Evolutionary conservation across 2,888 invertebrate genomes (phyloP), one percentile per base, ranked within the genome.

Genomic region (Teleiodes luculella): DNA sequence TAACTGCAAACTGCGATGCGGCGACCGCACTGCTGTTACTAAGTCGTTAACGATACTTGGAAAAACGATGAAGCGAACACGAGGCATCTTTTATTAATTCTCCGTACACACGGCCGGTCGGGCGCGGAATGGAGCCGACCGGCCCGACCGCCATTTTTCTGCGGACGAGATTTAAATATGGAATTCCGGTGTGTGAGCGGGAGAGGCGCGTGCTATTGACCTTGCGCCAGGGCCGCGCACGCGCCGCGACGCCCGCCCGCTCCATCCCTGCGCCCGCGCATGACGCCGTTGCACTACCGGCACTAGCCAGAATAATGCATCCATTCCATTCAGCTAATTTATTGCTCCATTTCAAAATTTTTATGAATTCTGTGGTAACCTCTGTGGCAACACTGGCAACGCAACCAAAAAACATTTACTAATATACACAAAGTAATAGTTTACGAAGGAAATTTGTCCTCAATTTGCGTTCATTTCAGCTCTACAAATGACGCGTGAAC

Each of bases 131-230:
- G 86, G 74, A 86, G 81, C 74, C 77, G 76, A 82, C 82, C 83
- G 87, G 52, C 41, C 66, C 72, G 70, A 83, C 82, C 85, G 89
- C 87, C 87, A 87, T 88, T 88, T 89, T 89, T 89, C 86, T 88
- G 87, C 88, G 87, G 88, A 85, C 86, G 86, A 87, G 87, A 88
- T 88, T 89, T 88, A 89, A 89, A 89, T 88, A 88, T 89, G 89
- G 89, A 87, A 89, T 89, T 87, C 88, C 88, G 88, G 88, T 87
- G 89, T 87, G 87, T 83, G 88, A 88, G 88, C 80, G 80, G 83
- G 88, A 88, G 82, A 83, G 84, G 70, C 81, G 85, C 85, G 85
- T 87, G 88, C 87, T 86, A 89, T 87, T 89, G 88, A 89, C 88
- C 87, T 87, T 87, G 88, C 80, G 78, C 76, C 80, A 79, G 82